Evolutionary conservation across 2,113 vertebrate species (phyloP), one percentile per base, ranked within the genome.

Genomic region (Ageneiosus marmoratus): DNA sequence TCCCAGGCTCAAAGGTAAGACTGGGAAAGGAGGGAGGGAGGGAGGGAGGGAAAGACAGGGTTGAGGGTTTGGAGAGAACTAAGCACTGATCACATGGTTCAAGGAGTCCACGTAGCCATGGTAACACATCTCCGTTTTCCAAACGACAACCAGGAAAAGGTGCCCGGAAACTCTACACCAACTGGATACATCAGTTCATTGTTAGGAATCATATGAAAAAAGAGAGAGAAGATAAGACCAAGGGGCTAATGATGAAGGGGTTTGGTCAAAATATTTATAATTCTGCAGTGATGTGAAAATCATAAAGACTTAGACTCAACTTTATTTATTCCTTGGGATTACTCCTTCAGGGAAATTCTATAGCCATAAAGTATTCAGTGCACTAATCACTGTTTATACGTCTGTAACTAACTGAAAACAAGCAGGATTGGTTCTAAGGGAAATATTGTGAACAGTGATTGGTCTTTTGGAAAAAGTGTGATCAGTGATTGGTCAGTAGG

Each of bases 1-100:
- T 95, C 94, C 93, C 94, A 95, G 92, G 94, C 93, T 93, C 91
- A 88, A 90, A 92, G 89, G 84, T 83, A 79, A 85, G 70, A 89
- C 89, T 88, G 88, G 78, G 84, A 81, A 83, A 58, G 87, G 83
- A 84, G 67, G 67, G 83, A 46, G 53, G 41, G 80, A 56, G 80
- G 20, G 63, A 20, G 69, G 48, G 55, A 78, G 44, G 0, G 15
- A 81, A 51, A 51, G 67, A 74, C 62, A 46, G 81, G 55, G 79
- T 81, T 67, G 74, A 86, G 13, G 76, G 86, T 77, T 78, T 50
- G 51, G 81, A 83, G 73, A 84, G 85, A 79, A 74, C n/a, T 88
- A 73, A 89, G 87, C 83, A 88, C 83, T 81, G 83, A 82, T 90
- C 89, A 91, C 81, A 85, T 90, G 86, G 81, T 81, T 82, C 75